phyloP scores from a whole-genome alignment of 2,113 vertebrate genomes.

The Phalacrocorax brasilianus region DNA sequence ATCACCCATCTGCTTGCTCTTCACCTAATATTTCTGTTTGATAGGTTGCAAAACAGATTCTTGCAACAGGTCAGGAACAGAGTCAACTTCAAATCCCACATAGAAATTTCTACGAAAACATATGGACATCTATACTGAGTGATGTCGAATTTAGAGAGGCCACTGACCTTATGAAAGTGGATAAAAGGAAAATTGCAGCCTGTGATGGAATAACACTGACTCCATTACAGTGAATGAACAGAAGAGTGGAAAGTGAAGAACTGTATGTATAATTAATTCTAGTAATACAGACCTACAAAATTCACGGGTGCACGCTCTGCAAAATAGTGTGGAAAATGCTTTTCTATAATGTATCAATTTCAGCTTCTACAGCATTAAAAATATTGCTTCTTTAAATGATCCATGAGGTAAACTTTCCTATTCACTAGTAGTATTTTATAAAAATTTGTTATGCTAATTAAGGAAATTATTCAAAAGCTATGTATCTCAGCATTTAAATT shows the following conservation, averaged over 20 bases:
- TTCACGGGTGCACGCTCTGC: constrained; percentile 8
- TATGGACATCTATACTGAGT: constrained; percentile 92
- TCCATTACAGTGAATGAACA: constrained; percentile 82
- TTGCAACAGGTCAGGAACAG: constrained; percentile 87
- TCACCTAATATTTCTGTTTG: constrained; percentile 94
- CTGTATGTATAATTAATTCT: constrained; percentile 87
- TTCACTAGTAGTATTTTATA: constrained; percentile 52
- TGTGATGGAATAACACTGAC: constrained; percentile 89
- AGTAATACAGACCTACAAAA: constrained; percentile 65
- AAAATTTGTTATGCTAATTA: constrained; percentile 14
- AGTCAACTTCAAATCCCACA: constrained; percentile 92
- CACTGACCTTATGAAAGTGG: constrained; percentile 87
- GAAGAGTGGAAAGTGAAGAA: constrained; percentile 69
- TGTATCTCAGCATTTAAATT: not conserved
- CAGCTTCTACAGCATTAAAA: not conserved
- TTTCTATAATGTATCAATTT: not conserved
- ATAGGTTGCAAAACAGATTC: constrained; percentile 90
- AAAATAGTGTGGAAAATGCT: constrained; percentile 20
- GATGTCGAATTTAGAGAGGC: constrained; percentile 93
- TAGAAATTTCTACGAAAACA: constrained; percentile 89
- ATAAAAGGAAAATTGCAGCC: constrained; percentile 93
- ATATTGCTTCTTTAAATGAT: constrained; percentile 13
- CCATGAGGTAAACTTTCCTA: constrained; percentile 8
- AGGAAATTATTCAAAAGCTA: not conserved
- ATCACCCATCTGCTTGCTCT: constrained; percentile 93